phyloP scores from a whole-genome alignment of 2,888 invertebrate genomes.

The Actias luna region DNA sequence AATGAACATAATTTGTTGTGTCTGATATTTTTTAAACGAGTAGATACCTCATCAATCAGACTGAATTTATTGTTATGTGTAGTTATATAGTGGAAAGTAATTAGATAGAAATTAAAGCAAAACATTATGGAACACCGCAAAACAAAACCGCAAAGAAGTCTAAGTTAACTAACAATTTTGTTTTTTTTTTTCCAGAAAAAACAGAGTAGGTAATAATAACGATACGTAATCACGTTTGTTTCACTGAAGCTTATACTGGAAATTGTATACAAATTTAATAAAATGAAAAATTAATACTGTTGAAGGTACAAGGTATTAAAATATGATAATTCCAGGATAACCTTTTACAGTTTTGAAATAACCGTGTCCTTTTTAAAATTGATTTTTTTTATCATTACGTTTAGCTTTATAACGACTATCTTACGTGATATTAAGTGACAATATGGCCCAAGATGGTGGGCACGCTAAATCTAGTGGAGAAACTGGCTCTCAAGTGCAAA shows the following conservation, averaged over 20 bases:
- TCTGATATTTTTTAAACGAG: background rate
- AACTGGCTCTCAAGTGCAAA: too few species aligned
- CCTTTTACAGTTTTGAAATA: too few species aligned
- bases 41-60: background rate
- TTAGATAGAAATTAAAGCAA: background rate
- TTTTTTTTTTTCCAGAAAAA: background rate
- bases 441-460: too few species aligned
- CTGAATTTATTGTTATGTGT: background rate
- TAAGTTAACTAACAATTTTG: background rate
- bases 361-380: too few species aligned
- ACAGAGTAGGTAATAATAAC: background rate
- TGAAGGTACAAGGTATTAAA: slow-evolving; percentile 4
- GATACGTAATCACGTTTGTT: background rate
- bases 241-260: background rate
- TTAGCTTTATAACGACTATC: too few species aligned
- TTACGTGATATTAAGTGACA: too few species aligned
- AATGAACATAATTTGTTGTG: too few species aligned
- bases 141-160: background rate
- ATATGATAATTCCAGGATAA: background rate
- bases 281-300: background rate
- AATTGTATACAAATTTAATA: slow-evolving; percentile 9
- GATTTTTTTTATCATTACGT: too few species aligned
- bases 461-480: too few species aligned
- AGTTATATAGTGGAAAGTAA: background rate
- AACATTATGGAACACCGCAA: background rate